These are phyloP conservation scores for Castor canadensis DNA, from an alignment of 2,113 vertebrate species.

Conservation along the genomic window DNA sequence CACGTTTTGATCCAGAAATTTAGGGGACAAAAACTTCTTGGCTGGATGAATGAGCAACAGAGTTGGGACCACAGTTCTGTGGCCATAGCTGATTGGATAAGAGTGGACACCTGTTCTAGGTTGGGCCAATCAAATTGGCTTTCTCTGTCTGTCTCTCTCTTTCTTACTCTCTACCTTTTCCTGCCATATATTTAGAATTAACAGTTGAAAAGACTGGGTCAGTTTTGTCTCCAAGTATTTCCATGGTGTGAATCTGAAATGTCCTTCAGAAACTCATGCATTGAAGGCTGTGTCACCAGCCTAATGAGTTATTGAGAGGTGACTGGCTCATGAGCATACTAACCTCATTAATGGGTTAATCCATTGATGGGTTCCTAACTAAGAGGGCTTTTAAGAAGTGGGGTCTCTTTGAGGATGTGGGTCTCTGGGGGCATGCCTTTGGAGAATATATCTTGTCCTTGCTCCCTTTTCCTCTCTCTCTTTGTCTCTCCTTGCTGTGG, in stretches of 20 bases:
- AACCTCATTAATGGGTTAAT: background rate
- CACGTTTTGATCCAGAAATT: background rate
- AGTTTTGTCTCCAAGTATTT: background rate
- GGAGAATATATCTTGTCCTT: background rate
- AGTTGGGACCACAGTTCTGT: background rate
- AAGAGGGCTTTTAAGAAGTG: background rate
- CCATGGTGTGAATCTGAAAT: background rate
- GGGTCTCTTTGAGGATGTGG: background rate
- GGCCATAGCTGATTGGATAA: background rate
- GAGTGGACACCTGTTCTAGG: background rate
- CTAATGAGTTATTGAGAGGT: too few species aligned
- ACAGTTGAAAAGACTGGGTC: background rate
- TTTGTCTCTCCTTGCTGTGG: background rate
- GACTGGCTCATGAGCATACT: too few species aligned
- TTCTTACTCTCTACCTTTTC: rapidly evolving
- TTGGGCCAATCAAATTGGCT: background rate
- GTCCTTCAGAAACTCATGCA: background rate
- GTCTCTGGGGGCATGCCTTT: background rate
- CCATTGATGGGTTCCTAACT: background rate
- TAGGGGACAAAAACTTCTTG: background rate
- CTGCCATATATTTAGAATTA: background rate
- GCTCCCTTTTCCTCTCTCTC: background rate
- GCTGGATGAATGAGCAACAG: background rate
- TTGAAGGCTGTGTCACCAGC: background rate
- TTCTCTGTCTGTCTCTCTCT: background rate